These are phyloP conservation scores for Trachelus tabidus DNA, from an alignment of 2,888 invertebrate genomes.

Conservation along the genomic window DNA sequence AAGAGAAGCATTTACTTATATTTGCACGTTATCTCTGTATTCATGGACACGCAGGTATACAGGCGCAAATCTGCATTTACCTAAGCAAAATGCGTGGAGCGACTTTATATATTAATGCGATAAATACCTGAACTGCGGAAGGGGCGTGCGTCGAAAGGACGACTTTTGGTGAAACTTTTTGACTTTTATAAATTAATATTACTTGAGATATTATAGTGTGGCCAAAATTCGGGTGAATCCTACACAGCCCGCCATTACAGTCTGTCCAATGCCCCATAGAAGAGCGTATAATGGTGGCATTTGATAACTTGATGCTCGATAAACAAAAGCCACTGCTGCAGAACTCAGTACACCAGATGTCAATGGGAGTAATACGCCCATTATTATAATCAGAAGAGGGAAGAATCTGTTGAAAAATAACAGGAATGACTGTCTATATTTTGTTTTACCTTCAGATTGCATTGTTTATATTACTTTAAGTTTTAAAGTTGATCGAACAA, in stretches of 20 bases:
- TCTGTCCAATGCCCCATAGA: conserved; percentile 96
- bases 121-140: not conserved
- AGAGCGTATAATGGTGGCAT: conserved; percentile 94
- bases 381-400: conserved; percentile 85
- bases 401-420: conserved; percentile 76
- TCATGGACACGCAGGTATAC: not conserved
- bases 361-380: conserved; percentile 90
- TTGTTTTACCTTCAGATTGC: not conserved
- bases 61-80: not conserved
- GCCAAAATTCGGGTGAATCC: conserved; percentile 94
- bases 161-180: not conserved
- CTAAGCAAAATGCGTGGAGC: not conserved
- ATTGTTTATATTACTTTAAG: not conserved
- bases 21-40: not conserved
- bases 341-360: conserved; percentile 90
- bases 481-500: not conserved
- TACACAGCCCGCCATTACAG: conserved; percentile 86
- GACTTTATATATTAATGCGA: not conserved
- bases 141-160: not conserved
- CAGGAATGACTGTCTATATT: not conserved
- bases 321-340: conserved; percentile 94
- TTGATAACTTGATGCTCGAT: conserved; percentile 86
- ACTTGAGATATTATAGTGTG: conserved; percentile 75
- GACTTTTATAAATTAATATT: not conserved
- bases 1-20: not conserved